Conservation (phyloP, 2,113 vertebrate species). For the Coptodon bakossiorum region DNA sequence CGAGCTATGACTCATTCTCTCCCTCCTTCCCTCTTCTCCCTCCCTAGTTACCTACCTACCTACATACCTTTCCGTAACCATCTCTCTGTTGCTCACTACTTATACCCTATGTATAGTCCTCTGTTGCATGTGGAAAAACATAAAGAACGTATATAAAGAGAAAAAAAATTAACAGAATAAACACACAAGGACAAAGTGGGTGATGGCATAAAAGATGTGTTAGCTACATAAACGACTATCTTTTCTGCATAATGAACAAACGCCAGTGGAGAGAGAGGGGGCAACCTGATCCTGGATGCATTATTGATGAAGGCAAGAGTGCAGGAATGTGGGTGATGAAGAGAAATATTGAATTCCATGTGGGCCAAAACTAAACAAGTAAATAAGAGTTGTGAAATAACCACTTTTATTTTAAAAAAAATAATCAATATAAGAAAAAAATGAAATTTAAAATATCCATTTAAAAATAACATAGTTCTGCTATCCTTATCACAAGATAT, state of each 20-base stretch:
- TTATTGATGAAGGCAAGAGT: conserved; percentile 4
- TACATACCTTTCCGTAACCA: conserved; percentile 42
- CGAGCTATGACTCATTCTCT: conserved; percentile 74
- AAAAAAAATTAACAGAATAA: not conserved
- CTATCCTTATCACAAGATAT: not conserved
- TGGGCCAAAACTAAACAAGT: not conserved
- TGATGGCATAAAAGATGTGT: not conserved
- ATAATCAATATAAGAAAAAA: not conserved
- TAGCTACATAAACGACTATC: not conserved
- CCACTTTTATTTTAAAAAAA: not conserved
- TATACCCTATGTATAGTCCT: conserved; percentile 14
- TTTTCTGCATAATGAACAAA: conserved; percentile 7
- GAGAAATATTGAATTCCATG: not conserved
- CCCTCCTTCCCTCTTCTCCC: conserved; percentile 45
- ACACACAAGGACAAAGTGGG: not conserved
- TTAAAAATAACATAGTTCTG: not conserved
- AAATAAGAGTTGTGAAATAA: not conserved
- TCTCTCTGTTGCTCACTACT: not conserved
- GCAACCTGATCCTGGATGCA: conserved; percentile 3
- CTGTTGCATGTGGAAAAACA: not conserved
- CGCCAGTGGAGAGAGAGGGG: not conserved
- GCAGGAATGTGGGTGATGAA: not conserved
- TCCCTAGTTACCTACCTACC: conserved; percentile 38
- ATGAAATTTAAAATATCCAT: not conserved
- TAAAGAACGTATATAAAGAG: not conserved